Evolutionary conservation across 2,888 invertebrate genomes (phyloP).

Genomic region (Aplocera efformata): DNA sequence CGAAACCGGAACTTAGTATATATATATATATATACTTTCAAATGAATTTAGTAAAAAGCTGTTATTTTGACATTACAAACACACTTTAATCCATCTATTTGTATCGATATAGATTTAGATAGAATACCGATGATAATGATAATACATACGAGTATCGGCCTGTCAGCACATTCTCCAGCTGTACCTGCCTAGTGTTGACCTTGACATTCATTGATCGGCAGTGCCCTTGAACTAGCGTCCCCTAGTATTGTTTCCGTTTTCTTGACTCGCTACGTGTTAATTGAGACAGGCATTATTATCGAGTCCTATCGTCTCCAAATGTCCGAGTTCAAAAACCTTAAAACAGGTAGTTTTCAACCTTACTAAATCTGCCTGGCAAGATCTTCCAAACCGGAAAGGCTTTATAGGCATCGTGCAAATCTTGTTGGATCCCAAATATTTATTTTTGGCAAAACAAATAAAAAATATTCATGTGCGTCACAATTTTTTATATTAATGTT

Average conservation of each 20-base stretch:
- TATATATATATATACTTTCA: too few species aligned
- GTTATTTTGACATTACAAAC: too few species aligned
- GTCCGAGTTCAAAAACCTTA: slow-evolving; percentile 9
- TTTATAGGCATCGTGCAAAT: background rate
- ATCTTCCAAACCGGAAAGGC: slow-evolving; percentile 8
- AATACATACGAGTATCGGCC: too few species aligned
- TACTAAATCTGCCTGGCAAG: slow-evolving; percentile 7
- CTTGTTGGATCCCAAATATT: background rate
- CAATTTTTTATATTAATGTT: too few species aligned
- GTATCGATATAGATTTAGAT: too few species aligned
- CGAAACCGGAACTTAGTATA: too few species aligned
- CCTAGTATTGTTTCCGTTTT: slow-evolving; percentile 14
- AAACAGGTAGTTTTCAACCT: slow-evolving; percentile 3
- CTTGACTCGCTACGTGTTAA: slow-evolving; percentile 2
- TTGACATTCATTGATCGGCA: slow-evolving; percentile 32
- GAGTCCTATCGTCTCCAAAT: too few species aligned
- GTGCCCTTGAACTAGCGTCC: slow-evolving; percentile 27
- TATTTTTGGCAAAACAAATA: too few species aligned
- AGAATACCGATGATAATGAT: too few species aligned
- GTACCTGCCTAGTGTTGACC: slow-evolving; percentile 23
- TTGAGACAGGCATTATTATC: background rate
- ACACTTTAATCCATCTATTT: too few species aligned
- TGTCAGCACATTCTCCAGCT: slow-evolving; percentile 4
- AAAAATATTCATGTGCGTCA: too few species aligned
- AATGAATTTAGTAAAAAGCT: too few species aligned